phyloP scores from a whole-genome alignment of 2,797 vertebrate species.

The Crocodylus rhombifer region DNA sequence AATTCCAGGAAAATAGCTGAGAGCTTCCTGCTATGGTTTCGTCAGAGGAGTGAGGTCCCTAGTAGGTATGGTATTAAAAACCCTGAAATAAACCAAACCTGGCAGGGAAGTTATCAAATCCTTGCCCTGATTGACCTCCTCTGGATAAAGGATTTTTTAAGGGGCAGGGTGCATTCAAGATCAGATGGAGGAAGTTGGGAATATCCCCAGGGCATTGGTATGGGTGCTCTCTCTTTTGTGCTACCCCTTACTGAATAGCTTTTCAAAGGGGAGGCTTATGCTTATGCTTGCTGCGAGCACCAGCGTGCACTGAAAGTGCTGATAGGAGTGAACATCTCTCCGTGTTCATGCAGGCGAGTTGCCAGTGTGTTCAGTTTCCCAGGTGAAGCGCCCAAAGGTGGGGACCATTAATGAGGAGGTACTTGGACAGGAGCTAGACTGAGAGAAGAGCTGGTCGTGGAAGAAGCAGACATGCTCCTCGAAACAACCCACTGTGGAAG shows the following conservation, averaged over 20 bases:
- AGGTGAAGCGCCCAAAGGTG: background rate
- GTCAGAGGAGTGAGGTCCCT: background rate
- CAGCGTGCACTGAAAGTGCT: background rate
- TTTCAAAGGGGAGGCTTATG: background rate
- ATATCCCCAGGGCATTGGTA: background rate
- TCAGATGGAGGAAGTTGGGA: background rate
- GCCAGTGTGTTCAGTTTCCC: background rate
- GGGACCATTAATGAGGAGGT: background rate
- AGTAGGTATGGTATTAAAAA: background rate
- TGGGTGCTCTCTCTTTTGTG: background rate
- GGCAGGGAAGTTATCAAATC: too few species aligned
- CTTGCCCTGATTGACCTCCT: background rate
- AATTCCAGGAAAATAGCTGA: background rate
- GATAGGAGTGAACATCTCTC: fast-evolving
- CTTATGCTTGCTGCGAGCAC: background rate
- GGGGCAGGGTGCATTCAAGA: fast-evolving
- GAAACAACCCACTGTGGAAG: fast-evolving
- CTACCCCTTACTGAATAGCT: background rate
- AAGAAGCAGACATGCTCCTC: fast-evolving
- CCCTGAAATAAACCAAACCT: too few species aligned
- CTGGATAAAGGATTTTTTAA: background rate
- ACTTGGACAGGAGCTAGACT: background rate
- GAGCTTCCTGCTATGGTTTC: background rate
- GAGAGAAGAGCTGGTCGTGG: fast-evolving
- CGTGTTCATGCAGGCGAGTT: fast-evolving